Evolutionary conservation across 2,113 vertebrate genomes (phyloP).

Genomic region (Melanocharis versteri): DNA sequence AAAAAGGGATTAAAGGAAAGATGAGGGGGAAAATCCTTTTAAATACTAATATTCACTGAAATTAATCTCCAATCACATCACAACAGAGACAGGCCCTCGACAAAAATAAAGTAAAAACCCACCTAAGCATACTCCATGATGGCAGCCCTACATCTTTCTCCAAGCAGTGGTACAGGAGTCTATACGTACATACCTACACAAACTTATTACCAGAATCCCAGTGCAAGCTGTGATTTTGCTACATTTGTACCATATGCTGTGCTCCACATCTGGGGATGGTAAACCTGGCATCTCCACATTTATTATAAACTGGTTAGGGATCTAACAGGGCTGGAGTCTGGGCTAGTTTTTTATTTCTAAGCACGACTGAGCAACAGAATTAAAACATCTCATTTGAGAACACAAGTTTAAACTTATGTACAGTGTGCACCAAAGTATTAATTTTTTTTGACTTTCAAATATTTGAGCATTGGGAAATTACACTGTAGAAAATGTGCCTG

Average conservation of each 20-base stretch:
- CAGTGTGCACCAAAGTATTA: not conserved
- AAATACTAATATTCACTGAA: slow-evolving; percentile 33
- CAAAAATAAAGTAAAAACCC: not conserved
- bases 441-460: slow-evolving; percentile 32
- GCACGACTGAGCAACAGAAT: not conserved
- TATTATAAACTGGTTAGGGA: not conserved
- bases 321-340: not conserved
- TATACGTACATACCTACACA: rapidly evolving
- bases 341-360: not conserved
- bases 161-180: not conserved
- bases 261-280: not conserved
- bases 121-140: not conserved
- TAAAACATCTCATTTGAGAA: slow-evolving; percentile 28
- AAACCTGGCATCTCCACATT: not conserved
- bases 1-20: slow-evolving; percentile 22
- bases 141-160: not conserved
- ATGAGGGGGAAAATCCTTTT: slow-evolving; percentile 31
- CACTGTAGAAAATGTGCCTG: not conserved
- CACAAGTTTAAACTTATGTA: not conserved
- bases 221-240: not conserved
- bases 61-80: slow-evolving; percentile 9
- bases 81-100: not conserved
- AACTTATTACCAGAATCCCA: not conserved
- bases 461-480: not conserved
- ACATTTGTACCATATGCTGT: rapidly evolving